Evolutionary conservation across 2,888 invertebrate species (phyloP), one percentile per base, ranked within the genome.

Genomic region (Conus canariensis): DNA sequence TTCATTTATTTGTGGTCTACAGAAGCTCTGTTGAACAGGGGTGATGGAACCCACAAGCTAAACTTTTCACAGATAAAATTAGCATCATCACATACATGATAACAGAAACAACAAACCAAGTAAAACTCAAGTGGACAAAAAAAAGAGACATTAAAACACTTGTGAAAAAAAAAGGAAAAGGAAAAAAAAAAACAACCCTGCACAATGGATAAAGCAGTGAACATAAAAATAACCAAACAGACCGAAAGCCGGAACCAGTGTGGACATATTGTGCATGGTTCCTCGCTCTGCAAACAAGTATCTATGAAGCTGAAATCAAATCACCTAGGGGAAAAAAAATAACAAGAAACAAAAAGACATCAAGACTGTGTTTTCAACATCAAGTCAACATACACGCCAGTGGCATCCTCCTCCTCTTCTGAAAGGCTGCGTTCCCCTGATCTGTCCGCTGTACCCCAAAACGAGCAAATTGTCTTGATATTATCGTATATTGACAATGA

Each of bases 401-500:
- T 74, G 70, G 89, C 7, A 16, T 89, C 89, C 8, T 89, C 89
- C 80, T 88, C 88, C 59, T 89, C 89, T 22, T 85, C 85, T n/a
- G 70, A 70, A 45, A 89, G 59, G 25, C 85, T 89, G 30, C 77
- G 89, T n/a, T 89, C 89, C 74, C 83, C 89, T 0, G 74, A 25
- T 16, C 77, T 85, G 30, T 85, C 85, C 8, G 89, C 89, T 89
- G 89, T 80, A 58, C 14, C 30, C 58, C 12, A 45, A 82, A 64
- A 77, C 45, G 45, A 80, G 59, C n/a, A 87, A 0, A 83, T 12
- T 74, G 25, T 45, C 45, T 45, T 45, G 45, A 45, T 45, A 45
- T 45, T 45, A 45, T 45, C 45, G 4, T 45, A 45, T 45, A 45
- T 4, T 45, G 45, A 64, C 60, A 64, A 64, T 64, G 16, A 64